These are phyloP conservation scores for Mus musculus DNA, from an alignment of 2,113 vertebrate species.

Conservation along the genomic window GRCm39 chr1:62280501-62281000, in stretches of 20 bases:
- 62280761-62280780: neutral
- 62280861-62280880: neutral
- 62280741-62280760: neutral
- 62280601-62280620: neutral
- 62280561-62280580: slow-evolving; percentile 5
- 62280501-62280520: too few species aligned
- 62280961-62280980: neutral
- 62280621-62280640: neutral
- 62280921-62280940: neutral
- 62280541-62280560: slow-evolving; percentile 27
- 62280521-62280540: slow-evolving; percentile 28
- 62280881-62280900: neutral
- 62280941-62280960: neutral
- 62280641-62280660: neutral
- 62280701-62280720: neutral
- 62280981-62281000: neutral
- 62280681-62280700: neutral
- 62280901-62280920: neutral
- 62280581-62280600: neutral
- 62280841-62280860: neutral
- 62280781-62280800: neutral
- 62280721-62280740: neutral
- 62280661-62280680: neutral
- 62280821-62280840: neutral
- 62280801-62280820: neutral